These are phyloP conservation scores for Ennomos quercinarius DNA, from an alignment of 2,888 invertebrate genomes.

Conservation along the genomic window DNA sequence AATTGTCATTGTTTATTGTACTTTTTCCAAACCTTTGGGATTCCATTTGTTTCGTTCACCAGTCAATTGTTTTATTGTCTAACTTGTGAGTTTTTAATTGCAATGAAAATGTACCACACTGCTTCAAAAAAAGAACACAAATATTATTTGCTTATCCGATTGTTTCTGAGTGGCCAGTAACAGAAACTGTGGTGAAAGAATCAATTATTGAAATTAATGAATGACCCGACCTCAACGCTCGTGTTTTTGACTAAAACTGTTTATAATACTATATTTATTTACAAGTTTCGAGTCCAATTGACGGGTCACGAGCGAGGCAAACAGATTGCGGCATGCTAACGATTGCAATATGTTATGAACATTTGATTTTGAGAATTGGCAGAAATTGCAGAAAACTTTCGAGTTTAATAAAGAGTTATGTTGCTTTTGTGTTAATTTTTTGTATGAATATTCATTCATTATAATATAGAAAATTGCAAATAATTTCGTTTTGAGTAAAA, in stretches of 20 bases:
- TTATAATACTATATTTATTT: slow-evolving; percentile 36
- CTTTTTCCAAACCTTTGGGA: no score
- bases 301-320: slow-evolving; percentile 36
- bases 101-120: no score
- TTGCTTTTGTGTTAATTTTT: not conserved
- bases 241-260: slow-evolving; percentile 35
- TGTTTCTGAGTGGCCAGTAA: slow-evolving; percentile 27
- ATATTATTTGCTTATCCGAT: slow-evolving; percentile 6
- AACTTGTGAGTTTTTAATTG: no score
- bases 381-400: slow-evolving; percentile 4
- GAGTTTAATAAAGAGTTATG: not conserved
- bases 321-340: slow-evolving; percentile 20
- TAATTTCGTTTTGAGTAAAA: no score
- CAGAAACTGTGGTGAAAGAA: slow-evolving; percentile 31
- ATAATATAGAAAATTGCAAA: no score
- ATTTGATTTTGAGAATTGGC: slow-evolving; percentile 14
- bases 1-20: no score
- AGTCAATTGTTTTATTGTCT: no score
- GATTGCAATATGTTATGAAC: slow-evolving; percentile 12
- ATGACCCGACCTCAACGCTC: slow-evolving; percentile 33
- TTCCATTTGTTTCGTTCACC: no score
- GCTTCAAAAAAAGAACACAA: not conserved
- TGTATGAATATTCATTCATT: slow-evolving; percentile 1
- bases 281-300: slow-evolving; percentile 35
- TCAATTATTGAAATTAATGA: slow-evolving; percentile 47